Evolutionary conservation across 2,888 invertebrate species (phyloP), one percentile per base, ranked within the genome.

Genomic region (Parnassius apollo): DNA sequence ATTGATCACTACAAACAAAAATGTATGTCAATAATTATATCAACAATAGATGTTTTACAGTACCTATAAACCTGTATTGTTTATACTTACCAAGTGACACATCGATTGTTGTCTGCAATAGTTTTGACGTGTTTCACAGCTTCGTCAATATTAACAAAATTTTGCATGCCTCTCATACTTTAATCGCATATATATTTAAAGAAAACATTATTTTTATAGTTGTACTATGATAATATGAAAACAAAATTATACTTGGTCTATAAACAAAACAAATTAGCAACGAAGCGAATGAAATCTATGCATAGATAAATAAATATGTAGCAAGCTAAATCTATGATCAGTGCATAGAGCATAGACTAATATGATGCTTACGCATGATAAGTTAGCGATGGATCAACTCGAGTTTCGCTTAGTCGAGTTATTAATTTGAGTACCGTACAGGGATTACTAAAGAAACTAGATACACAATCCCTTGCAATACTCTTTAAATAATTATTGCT

Each of bases 71-170:
- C 22, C 49, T 13, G 11, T 45, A 10, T 42, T 44, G 44, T 18
- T 22, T 18, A 54, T 42, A 42, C 77, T 75, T 75, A 88, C 88
- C 88, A 88, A 76, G 74, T 67, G 67, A 68, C 66, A 74, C 89
- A 89, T 65, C 80, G 79, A 72, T 73, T 77, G 53, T 70, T 76
- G 50, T 85, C 83, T 59, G 78, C 71, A 59, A 89, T 73, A 61
- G 71, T 77, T 72, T 79, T 83, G 53, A 88, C 68, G 69, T 71
- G 67, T 69, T 78, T 73, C 68, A 80, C 75, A 55, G 74, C 77
- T 69, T 69, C 62, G 71, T 82, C 77, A 55, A 79, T 66, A 65
- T 77, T 70, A n/a, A 72, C 67, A 61, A 71, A 72, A 70, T 68
- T 69, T 73, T 71, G 71, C 83, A 83, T 83, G 66, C 74, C 78